A percentile compares a stretch with the other conserved stretches of the same genome.
These are phyloP conservation scores for Bombus superbus DNA, from an alignment of 1,140 invertebrate genomes.

Conservation along the genomic window DNA sequence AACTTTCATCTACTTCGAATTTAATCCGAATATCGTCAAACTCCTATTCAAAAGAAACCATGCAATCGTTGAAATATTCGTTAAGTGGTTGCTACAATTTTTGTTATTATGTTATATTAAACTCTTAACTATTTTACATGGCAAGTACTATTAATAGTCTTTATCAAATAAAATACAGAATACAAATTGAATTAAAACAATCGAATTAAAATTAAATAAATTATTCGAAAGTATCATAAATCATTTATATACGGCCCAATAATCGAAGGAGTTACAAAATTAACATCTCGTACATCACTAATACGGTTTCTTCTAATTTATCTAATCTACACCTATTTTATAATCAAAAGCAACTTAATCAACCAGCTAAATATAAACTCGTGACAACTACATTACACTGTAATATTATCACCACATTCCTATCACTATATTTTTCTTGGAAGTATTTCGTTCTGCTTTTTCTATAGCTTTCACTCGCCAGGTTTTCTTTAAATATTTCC, in stretches of 20 bases:
- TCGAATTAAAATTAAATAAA: too few relatives aligned
- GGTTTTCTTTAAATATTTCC: background rate
- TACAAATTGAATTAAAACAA: too few relatives aligned
- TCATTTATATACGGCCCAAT: too few relatives aligned
- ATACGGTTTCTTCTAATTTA: too few relatives aligned
- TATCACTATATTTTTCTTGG: background rate
- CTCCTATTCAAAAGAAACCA: background rate
- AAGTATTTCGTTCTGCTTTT: background rate
- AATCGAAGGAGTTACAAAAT: too few relatives aligned
- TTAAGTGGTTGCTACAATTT: background rate
- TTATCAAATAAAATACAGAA: too few relatives aligned
- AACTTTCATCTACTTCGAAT: conserved; percentile 9
- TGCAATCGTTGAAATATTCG: background rate
- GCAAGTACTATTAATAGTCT: too few relatives aligned
- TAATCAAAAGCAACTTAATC: too few relatives aligned
- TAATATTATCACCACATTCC: background rate
- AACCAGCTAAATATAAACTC: background rate
- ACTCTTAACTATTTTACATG: too few relatives aligned
- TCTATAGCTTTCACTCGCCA: background rate
- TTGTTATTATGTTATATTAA: background rate
- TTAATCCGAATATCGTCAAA: background rate
- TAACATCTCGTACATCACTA: too few relatives aligned
- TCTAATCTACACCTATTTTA: too few relatives aligned
- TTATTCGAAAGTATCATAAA: too few relatives aligned
- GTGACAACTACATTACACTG: background rate